A percentile compares a stretch with the other conserved stretches of the same genome.
These are phyloP conservation scores for Entelurus aequoreus DNA, from an alignment of 2,113 vertebrate genomes.

Conservation along the genomic window DNA sequence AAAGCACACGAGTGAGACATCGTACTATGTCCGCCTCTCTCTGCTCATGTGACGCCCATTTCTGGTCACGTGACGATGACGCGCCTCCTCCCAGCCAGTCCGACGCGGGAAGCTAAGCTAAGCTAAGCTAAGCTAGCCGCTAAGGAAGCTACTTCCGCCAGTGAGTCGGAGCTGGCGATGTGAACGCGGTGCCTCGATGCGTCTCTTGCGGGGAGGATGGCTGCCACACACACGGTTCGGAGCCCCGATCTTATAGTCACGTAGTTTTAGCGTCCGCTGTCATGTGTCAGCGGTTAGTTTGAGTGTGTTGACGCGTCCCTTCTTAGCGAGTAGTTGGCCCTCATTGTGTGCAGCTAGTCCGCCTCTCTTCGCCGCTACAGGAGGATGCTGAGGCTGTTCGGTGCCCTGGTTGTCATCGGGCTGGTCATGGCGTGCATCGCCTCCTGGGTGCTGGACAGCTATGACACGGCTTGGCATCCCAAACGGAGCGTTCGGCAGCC, in stretches of 20 bases:
- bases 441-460: slow-evolving; percentile 76
- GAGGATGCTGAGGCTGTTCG: slow-evolving; percentile 69
- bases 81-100: slow-evolving; percentile 31
- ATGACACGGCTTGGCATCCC: slow-evolving; percentile 65
- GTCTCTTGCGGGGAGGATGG: slow-evolving; percentile 41
- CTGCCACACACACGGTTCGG: slow-evolving; percentile 49
- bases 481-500: slow-evolving; percentile 50
- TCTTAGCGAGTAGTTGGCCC: slow-evolving; percentile 30
- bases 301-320: slow-evolving; percentile 23
- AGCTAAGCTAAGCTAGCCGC: slow-evolving; percentile 8
- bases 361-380: slow-evolving; percentile 47
- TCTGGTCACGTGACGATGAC: slow-evolving; percentile 25
- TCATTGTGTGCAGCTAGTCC: slow-evolving; percentile 40
- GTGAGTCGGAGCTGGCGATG: slow-evolving; percentile 24
- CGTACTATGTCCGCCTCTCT: not conserved
- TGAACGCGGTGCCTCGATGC: slow-evolving; percentile 37
- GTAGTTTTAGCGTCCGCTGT: slow-evolving; percentile 26
- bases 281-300: slow-evolving; percentile 21
- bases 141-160: slow-evolving; percentile 15
- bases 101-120: slow-evolving; percentile 20
- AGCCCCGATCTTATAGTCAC: slow-evolving; percentile 37
- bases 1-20: slow-evolving; percentile 29
- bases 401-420: slow-evolving; percentile 65
- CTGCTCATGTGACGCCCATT: rapidly evolving
- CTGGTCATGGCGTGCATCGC: slow-evolving; percentile 69